These are phyloP conservation scores for Athalia cordata DNA, from an alignment of 2,888 invertebrate species.

Conservation along the genomic window DNA sequence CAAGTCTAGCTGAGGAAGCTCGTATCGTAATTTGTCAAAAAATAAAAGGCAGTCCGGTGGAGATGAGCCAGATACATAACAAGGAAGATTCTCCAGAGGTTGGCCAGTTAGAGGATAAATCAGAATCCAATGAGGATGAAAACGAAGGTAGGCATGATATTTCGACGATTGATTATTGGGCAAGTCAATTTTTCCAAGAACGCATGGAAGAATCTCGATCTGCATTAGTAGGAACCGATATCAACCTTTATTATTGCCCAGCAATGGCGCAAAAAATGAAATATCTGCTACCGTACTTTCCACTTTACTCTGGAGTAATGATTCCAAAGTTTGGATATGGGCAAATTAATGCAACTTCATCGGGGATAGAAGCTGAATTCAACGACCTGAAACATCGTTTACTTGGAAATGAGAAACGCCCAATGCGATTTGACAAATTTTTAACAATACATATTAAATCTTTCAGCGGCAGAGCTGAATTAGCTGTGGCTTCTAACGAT, in stretches of 20 bases:
- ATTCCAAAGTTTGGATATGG: constrained; percentile 24
- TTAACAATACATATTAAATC: constrained; percentile 22
- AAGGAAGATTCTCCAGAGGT: constrained; percentile 5
- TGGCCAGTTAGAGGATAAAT: background rate
- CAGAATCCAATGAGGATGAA: constrained; percentile 6
- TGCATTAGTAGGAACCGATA: constrained; percentile 7
- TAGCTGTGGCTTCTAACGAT: constrained; percentile 23
- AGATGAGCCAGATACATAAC: constrained; percentile 7
- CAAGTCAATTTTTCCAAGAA: constrained; percentile 12
- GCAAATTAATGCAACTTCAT: constrained; percentile 23
- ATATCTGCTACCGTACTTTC: constrained; percentile 34
- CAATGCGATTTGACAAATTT: constrained; percentile 32
- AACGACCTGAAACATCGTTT: constrained; percentile 29
- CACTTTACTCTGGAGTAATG: constrained; percentile 35
- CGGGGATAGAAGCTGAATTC: constrained; percentile 23
- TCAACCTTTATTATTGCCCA: constrained; percentile 37
- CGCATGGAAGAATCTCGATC: constrained; percentile 10
- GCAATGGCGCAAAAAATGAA: constrained; percentile 31
- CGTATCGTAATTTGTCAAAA: constrained; percentile 20
- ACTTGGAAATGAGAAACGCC: constrained; percentile 27
- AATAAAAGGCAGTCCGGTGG: constrained; percentile 24
- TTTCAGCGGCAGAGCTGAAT: constrained; percentile 27
- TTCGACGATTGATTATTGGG: constrained; percentile 19
- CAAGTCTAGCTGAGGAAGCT: constrained; percentile 30
- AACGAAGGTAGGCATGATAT: constrained; percentile 12